Conservation (phyloP, 2,888 invertebrate species). For the Axea sp. region DNA sequence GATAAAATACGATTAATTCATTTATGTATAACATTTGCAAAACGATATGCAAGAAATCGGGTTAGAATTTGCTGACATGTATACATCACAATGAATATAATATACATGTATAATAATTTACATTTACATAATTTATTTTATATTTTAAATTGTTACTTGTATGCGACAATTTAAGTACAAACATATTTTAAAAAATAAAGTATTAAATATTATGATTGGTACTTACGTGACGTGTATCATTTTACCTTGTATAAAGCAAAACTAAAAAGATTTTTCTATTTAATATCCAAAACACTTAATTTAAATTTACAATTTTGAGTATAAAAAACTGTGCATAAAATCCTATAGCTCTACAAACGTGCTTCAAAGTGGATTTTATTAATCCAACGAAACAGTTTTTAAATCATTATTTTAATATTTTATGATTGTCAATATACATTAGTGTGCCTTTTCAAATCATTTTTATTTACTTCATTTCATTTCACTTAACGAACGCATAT, state of each 20-base stretch:
- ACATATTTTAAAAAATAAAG: conserved; percentile 46
- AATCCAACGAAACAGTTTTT: neutral
- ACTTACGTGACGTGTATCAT: neutral
- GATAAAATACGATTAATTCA: conserved; percentile 20
- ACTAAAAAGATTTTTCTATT: too few relatives aligned
- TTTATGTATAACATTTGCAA: conserved; percentile 36
- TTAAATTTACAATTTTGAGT: too few relatives aligned
- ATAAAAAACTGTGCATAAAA: too few relatives aligned
- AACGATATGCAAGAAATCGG: neutral
- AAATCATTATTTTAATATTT: conserved; percentile 17
- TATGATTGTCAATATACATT: conserved; percentile 28
- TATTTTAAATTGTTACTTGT: conserved; percentile 37
- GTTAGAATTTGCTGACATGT: conserved; percentile 9
- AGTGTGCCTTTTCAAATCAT: conserved; percentile 4
- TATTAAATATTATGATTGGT: conserved; percentile 24
- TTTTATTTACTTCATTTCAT: conserved; percentile 15
- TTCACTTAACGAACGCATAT: conserved; percentile 4
- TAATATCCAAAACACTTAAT: too few relatives aligned
- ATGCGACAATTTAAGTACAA: conserved; percentile 45
- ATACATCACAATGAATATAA: conserved; percentile 4
- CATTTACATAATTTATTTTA: conserved; percentile 23
- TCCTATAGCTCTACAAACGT: too few relatives aligned
- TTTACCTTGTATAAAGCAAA: neutral
- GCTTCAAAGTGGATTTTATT: too few relatives aligned
- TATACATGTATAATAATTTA: too few relatives aligned